Percentiles rank a stretch among this genome's conserved stretches.
Evolutionary conservation across 2,113 vertebrate species (phyloP).

Genomic region (Vimba vimba): DNA sequence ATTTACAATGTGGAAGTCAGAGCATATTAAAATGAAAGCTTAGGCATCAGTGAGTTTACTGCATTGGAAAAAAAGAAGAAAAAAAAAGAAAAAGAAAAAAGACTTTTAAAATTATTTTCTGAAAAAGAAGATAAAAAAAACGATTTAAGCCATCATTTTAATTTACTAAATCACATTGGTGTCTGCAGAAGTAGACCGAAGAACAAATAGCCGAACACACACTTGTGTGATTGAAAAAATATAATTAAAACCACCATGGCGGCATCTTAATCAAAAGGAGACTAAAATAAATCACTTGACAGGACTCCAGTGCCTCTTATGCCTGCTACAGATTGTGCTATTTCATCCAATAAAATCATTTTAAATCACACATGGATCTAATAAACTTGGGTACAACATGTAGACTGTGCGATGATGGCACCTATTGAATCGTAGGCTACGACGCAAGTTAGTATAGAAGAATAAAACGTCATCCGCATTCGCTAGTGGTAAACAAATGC

Average conservation of each 20-base stretch:
- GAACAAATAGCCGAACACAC: not conserved
- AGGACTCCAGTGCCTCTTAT: not conserved
- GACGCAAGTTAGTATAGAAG: too few species aligned
- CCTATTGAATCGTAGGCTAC: too few species aligned
- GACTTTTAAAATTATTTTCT: not conserved
- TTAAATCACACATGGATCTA: too few species aligned
- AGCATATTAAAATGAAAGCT: not conserved
- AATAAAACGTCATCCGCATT: too few species aligned
- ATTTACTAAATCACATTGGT: not conserved
- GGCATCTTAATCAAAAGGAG: slow-evolving; percentile 27
- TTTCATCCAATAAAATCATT: too few species aligned
- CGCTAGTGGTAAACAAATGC: too few species aligned
- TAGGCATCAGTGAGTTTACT: not conserved
- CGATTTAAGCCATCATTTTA: not conserved
- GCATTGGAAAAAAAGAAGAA: not conserved
- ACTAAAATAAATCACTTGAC: slow-evolving; percentile 45
- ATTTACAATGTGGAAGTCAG: slow-evolving; percentile 38
- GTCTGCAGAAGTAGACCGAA: slow-evolving; percentile 15
- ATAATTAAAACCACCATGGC: slow-evolving; percentile 4
- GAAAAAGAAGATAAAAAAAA: not conserved
- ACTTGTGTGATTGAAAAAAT: slow-evolving; percentile 16
- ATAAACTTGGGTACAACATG: too few species aligned
- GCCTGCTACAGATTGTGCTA: too few species aligned
- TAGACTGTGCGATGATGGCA: too few species aligned
- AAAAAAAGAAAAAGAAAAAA: not conserved